phyloP scores from a whole-genome alignment of 2,113 vertebrate species.

The Tyrannus savana region DNA sequence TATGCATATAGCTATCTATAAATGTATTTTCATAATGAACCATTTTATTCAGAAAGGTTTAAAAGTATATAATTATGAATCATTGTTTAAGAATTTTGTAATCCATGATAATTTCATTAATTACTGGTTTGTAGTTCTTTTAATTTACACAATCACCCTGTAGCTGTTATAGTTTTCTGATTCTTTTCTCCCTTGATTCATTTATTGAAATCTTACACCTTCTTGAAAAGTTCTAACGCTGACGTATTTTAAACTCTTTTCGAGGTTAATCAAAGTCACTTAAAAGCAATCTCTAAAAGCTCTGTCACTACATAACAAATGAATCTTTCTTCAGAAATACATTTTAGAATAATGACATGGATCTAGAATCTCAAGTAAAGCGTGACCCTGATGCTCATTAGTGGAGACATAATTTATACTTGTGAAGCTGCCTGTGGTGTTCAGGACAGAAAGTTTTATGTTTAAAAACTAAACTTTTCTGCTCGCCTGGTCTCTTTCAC shows the following conservation, averaged over 20 bases:
- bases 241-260: slow-evolving; percentile 25
- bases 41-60: slow-evolving; percentile 61
- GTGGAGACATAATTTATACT: slow-evolving; percentile 21
- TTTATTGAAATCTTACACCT: slow-evolving; percentile 34
- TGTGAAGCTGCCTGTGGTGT: background rate
- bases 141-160: background rate
- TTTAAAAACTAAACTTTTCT: slow-evolving; percentile 31
- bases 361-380: slow-evolving; percentile 30
- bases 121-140: slow-evolving; percentile 6
- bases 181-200: background rate
- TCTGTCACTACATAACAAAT: background rate
- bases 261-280: slow-evolving; percentile 47
- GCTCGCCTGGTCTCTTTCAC: background rate
- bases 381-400: slow-evolving; percentile 23
- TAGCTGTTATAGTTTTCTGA: background rate
- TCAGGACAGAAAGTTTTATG: slow-evolving; percentile 4
- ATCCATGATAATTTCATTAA: slow-evolving; percentile 34
- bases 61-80: background rate
- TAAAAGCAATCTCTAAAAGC: slow-evolving; percentile 41
- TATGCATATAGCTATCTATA: background rate
- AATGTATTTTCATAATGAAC: slow-evolving; percentile 59
- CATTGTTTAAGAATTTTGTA: background rate
- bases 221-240: background rate
- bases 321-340: slow-evolving; percentile 24
- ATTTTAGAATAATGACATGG: slow-evolving; percentile 32